Conservation (phyloP, 2,113 vertebrate species). For the Cololabis saira region DNA sequence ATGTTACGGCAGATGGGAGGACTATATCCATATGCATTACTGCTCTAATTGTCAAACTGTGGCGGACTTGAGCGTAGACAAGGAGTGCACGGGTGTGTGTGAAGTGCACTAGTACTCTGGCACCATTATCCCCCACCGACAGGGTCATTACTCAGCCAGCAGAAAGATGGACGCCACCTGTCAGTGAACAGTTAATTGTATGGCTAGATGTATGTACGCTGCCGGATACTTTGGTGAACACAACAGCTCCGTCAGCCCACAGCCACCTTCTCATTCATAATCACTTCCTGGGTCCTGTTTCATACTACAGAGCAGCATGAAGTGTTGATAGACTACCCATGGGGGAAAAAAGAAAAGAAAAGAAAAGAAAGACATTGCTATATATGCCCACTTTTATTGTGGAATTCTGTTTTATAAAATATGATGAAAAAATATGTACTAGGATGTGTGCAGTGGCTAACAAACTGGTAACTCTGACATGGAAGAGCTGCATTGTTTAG, state of each 20-base stretch:
- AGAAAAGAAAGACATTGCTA: conserved; percentile 17
- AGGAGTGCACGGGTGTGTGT: conserved; percentile 61
- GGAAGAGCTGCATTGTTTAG: too few relatives aligned
- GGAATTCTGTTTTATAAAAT: conserved; percentile 23
- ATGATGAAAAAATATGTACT: neutral
- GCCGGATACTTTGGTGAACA: conserved; percentile 89
- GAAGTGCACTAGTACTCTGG: conserved; percentile 81
- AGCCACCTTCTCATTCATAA: conserved; percentile 86
- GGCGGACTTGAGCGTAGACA: conserved; percentile 76
- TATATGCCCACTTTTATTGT: conserved; percentile 29
- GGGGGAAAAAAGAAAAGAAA: conserved; percentile 2
- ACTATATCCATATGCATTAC: conserved; percentile 72
- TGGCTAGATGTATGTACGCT: conserved; percentile 93
- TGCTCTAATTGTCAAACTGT: conserved; percentile 57
- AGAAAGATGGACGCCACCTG: conserved; percentile 95
- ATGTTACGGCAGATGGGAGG: conserved; percentile 73
- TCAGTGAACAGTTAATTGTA: conserved; percentile 96
- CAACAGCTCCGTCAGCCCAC: conserved; percentile 79
- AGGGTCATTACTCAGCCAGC: conserved; percentile 93
- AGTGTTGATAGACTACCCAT: conserved; percentile 82
- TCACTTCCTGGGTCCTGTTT: conserved; percentile 80
- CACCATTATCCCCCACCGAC: conserved; percentile 94
- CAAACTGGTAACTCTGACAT: too few relatives aligned
- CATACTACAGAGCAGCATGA: conserved; percentile 72
- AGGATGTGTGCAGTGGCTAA: too few relatives aligned